Evolutionary conservation across 2,113 vertebrate species (phyloP).

Genomic region (Pygoscelis antarcticus): DNA sequence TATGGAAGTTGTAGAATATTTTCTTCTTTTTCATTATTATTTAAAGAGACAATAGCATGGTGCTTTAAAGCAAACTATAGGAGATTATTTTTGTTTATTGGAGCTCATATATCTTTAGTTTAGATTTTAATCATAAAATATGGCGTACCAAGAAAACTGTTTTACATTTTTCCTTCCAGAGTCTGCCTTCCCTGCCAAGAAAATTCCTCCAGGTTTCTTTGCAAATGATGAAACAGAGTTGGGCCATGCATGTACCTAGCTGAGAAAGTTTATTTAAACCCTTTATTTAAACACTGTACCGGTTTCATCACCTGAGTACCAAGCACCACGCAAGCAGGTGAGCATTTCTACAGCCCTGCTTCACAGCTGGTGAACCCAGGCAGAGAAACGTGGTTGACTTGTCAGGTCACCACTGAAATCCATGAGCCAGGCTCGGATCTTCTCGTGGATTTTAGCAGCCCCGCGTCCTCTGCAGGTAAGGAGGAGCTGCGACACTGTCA

Average conservation of each 20-base stretch:
- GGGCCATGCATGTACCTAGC: not conserved
- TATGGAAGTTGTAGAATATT: conserved; percentile 68
- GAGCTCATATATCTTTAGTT: conserved; percentile 23
- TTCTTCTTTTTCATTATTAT: conserved; percentile 55
- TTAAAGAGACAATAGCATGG: conserved; percentile 73
- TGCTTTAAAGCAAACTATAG: conserved; percentile 27
- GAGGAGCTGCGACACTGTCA: not conserved
- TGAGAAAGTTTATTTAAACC: not conserved
- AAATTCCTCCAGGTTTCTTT: conserved; percentile 27
- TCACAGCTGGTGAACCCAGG: not conserved
- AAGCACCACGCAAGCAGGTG: not conserved
- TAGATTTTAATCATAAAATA: conserved; percentile 40
- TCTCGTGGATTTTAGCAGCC: not conserved
- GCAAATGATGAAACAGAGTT: not conserved
- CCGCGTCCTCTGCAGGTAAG: fast-evolving
- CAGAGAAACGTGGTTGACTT: not conserved
- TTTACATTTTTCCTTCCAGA: not conserved
- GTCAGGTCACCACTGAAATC: not conserved
- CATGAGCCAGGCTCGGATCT: not conserved
- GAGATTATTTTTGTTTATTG: conserved; percentile 56
- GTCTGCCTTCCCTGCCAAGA: not conserved
- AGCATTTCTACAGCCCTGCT: not conserved
- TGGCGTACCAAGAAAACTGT: not conserved
- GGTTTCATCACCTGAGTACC: not conserved
- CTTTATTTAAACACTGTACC: not conserved